Evolutionary conservation across 2,113 vertebrate genomes (phyloP).

Genomic region (Melanerpes formicivorus): DNA sequence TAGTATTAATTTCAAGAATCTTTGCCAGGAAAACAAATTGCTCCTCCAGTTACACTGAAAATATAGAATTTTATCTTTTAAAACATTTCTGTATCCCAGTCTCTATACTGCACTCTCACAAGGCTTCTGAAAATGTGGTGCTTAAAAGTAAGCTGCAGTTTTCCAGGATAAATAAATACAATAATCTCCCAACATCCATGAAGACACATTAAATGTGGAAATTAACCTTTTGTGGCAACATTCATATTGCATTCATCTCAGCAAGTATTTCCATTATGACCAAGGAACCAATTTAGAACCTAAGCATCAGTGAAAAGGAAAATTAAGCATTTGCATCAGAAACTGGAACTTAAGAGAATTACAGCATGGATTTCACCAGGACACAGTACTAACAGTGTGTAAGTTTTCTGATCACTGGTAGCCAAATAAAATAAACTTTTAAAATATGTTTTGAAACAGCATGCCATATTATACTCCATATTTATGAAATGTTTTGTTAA

Average conservation of each 20-base stretch:
- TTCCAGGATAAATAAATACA: neutral
- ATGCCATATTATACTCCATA: neutral
- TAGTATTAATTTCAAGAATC: neutral
- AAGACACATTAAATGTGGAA: neutral
- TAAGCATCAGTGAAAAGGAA: neutral
- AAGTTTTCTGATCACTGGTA: neutral
- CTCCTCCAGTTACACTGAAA: neutral
- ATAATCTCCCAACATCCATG: neutral
- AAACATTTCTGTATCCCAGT: neutral
- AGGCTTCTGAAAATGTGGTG: neutral
- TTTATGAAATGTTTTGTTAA: neutral
- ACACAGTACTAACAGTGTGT: neutral
- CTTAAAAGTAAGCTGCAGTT: neutral
- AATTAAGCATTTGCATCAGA: neutral
- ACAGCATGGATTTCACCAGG: neutral
- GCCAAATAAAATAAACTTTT: neutral
- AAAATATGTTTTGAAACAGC: neutral
- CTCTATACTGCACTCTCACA: neutral
- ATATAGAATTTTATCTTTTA: neutral
- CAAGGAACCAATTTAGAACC: neutral
- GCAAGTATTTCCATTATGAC: neutral
- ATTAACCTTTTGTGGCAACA: neutral
- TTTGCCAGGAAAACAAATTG: neutral
- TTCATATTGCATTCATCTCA: neutral
- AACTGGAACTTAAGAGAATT: neutral